These are phyloP conservation scores for Archaeoteleia sp. DNA, from an alignment of 2,888 invertebrate genomes.

Conservation along the genomic window DNA sequence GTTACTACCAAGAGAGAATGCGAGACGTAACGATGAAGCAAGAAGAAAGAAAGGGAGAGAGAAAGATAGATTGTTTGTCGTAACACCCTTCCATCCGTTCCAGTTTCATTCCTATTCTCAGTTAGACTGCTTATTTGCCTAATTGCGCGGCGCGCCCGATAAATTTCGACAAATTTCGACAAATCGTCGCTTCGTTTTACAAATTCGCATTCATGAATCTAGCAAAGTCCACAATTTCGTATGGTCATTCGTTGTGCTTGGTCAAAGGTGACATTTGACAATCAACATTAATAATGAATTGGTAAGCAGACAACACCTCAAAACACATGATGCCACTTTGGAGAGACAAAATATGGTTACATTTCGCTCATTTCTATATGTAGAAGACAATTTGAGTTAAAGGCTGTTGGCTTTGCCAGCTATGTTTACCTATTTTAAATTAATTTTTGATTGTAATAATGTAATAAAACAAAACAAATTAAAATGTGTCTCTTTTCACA, in stretches of 20 bases:
- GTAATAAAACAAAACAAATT: too few relatives aligned
- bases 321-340: neutral
- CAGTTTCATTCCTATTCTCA: conserved; percentile 61
- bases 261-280: conserved; percentile 40
- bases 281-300: conserved; percentile 19
- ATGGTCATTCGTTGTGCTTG: too few relatives aligned
- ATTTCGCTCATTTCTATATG: too few relatives aligned
- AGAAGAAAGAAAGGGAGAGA: conserved; percentile 56
- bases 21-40: conserved; percentile 43
- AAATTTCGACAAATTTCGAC: conserved; percentile 69
- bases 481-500: too few relatives aligned
- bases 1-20: conserved; percentile 64
- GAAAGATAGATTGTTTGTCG: conserved; percentile 71
- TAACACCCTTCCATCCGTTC: conserved; percentile 68
- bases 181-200: conserved; percentile 67
- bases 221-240: conserved; percentile 38
- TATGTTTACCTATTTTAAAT: too few relatives aligned
- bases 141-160: conserved; percentile 69
- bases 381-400: too few relatives aligned
- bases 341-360: too few relatives aligned
- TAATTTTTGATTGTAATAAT: too few relatives aligned
- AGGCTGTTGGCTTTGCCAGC: too few relatives aligned
- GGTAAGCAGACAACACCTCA: neutral
- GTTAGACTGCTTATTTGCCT: conserved; percentile 73
- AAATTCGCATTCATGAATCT: conserved; percentile 54